phyloP scores from a whole-genome alignment of 2,797 vertebrate species.

The Betta splendens region DNA sequence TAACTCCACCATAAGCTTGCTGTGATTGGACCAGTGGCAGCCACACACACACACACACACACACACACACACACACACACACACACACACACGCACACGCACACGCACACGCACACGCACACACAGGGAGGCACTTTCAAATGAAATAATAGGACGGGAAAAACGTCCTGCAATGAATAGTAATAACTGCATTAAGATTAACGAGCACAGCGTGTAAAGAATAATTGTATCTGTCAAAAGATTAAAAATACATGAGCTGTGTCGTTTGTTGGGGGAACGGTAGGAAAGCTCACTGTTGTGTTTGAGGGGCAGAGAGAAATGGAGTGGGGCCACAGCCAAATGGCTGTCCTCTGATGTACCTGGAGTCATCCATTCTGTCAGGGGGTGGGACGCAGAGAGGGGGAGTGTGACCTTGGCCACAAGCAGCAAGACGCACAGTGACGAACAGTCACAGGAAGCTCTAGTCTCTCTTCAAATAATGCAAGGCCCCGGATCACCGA shows the following conservation, averaged over 20 bases:
- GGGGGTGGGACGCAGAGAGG: constrained; percentile 42
- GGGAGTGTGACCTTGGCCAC: constrained; percentile 77
- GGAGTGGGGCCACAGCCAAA: constrained; percentile 70
- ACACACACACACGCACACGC: constrained; percentile 28
- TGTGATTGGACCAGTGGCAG: constrained; percentile 67
- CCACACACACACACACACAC: constrained; percentile 14
- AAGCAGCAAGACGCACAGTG: constrained; percentile 70
- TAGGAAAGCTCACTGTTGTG: constrained; percentile 62
- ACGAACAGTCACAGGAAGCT: constrained; percentile 74
- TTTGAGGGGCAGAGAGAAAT: constrained; percentile 67
- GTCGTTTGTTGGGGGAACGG: constrained; percentile 66
- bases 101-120: constrained; percentile 25
- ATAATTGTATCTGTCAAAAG: constrained; percentile 82
- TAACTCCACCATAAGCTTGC: constrained; percentile 52
- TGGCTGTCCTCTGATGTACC: constrained; percentile 77
- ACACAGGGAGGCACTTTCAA: constrained; percentile 55
- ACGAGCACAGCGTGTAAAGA: constrained; percentile 80
- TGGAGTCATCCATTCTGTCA: constrained; percentile 73
- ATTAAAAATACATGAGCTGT: constrained; percentile 83
- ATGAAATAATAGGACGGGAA: constrained; percentile 70
- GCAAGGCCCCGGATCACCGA: constrained; percentile 53
- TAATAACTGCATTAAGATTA: constrained; percentile 85
- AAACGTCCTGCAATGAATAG: constrained; percentile 78
- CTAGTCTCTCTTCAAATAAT: constrained; percentile 55
- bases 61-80: constrained; percentile 17